A percentile compares a stretch with the other conserved stretches of the same genome.
phyloP scores from a whole-genome alignment of 2,113 vertebrate genomes.

The Macquaria australasica region DNA sequence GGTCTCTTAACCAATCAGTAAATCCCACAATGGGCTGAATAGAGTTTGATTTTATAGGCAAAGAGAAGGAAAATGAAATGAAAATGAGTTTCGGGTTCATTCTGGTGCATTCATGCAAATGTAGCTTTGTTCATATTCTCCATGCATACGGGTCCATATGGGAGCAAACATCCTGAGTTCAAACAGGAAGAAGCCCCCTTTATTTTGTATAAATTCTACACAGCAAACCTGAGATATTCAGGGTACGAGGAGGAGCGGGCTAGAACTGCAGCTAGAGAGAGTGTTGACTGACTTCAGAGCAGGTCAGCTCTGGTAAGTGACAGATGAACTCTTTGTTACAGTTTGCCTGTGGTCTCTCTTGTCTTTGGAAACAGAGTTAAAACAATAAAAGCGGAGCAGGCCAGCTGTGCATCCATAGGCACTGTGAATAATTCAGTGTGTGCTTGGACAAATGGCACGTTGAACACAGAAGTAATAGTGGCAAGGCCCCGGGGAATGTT shows the following conservation, averaged over 20 bases:
- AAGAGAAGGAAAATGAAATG: slow-evolving; percentile 17
- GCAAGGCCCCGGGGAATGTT: not conserved
- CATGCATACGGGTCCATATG: slow-evolving; percentile 14
- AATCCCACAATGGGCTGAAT: slow-evolving; percentile 19
- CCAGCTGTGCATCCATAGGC: slow-evolving; percentile 25
- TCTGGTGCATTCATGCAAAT: slow-evolving; percentile 45
- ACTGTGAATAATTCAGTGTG: slow-evolving; percentile 61
- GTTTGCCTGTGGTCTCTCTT: slow-evolving; percentile 25
- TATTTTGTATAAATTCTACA: slow-evolving; percentile 20
- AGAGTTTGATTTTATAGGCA: slow-evolving; percentile 23
- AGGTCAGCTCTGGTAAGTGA: slow-evolving; percentile 41
- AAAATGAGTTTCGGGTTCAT: slow-evolving; percentile 46
- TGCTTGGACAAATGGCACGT: slow-evolving; percentile 12
- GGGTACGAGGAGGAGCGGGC: slow-evolving; percentile 5
- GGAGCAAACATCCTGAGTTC: slow-evolving; percentile 30
- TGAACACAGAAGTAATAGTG: slow-evolving; percentile 21
- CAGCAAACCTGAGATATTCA: slow-evolving; percentile 46
- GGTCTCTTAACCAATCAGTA: slow-evolving; percentile 9
- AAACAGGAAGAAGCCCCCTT: slow-evolving; percentile 11
- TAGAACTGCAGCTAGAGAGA: not conserved
- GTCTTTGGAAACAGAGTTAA: slow-evolving; percentile 44
- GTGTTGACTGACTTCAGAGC: slow-evolving; percentile 35
- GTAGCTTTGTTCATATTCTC: slow-evolving; percentile 26
- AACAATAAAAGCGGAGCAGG: slow-evolving; percentile 36
- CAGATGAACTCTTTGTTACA: slow-evolving; percentile 22